These are phyloP conservation scores for Chesias legatella DNA, from an alignment of 2,888 invertebrate species.

Conservation along the genomic window DNA sequence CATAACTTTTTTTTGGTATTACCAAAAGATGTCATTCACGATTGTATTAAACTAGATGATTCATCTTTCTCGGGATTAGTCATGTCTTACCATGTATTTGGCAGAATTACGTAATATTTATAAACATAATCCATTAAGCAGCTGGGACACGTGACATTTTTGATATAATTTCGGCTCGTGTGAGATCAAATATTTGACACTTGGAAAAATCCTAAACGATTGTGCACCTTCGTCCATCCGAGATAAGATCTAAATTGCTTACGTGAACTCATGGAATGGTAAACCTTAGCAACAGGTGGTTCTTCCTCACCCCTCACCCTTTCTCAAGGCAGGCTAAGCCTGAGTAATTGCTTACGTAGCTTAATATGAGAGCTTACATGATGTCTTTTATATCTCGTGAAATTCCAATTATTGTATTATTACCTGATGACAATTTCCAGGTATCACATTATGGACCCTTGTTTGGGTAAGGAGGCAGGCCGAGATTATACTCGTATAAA, in stretches of 20 bases:
- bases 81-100: too few species aligned
- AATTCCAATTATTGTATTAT: constrained; percentile 3
- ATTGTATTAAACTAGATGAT: too few species aligned
- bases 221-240: constrained; percentile 13
- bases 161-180: constrained; percentile 39
- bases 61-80: too few species aligned
- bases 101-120: constrained; percentile 6
- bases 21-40: too few species aligned
- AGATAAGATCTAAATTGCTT: constrained; percentile 23
- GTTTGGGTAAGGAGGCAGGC: too few species aligned
- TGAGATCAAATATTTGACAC: constrained; percentile 28
- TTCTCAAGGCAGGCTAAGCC: constrained; percentile 43
- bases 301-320: constrained; percentile 32
- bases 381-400: constrained; percentile 16
- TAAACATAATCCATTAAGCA: constrained; percentile 16
- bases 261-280: constrained; percentile 36
- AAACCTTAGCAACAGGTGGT: constrained; percentile 68
- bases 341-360: constrained; percentile 60
- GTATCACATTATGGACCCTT: too few species aligned
- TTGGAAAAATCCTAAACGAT: constrained; percentile 12
- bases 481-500: too few species aligned
- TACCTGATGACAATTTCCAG: too few species aligned
- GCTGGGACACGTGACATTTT: constrained; percentile 34
- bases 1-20: too few species aligned
- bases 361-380: constrained; percentile 29